Percentiles rank a stretch among this genome's conserved stretches.
These are phyloP conservation scores for Temnopleurus reevesii DNA, from an alignment of 53 echinoderm and acorn worm species.

Conservation along the genomic window DNA sequence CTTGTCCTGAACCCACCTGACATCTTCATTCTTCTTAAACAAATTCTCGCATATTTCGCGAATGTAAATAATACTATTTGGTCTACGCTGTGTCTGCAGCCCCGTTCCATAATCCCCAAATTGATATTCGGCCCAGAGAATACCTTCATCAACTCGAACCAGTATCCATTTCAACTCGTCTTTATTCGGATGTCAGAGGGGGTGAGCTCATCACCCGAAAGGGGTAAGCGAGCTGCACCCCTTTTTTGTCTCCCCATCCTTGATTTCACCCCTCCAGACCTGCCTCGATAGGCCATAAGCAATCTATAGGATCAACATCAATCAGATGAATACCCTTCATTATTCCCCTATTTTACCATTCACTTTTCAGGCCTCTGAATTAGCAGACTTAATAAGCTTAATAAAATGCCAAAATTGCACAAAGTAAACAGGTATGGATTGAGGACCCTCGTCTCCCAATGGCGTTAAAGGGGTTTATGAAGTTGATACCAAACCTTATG, in stretches of 20 bases:
- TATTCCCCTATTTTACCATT: conserved; percentile 7
- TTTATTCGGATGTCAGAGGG: not conserved
- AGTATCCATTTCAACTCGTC: conserved; percentile 9
- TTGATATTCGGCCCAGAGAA: not conserved
- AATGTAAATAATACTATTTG: conserved; percentile 35
- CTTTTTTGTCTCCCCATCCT: not conserved
- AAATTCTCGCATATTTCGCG: not conserved
- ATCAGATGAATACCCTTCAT: conserved; percentile 20
- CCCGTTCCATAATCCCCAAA: not conserved
- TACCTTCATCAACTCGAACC: conserved; percentile 23
- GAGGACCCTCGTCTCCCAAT: not conserved
- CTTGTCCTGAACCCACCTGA: too few species aligned
- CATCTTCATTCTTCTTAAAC: conserved; percentile 21
- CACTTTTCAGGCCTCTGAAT: conserved; percentile 35
- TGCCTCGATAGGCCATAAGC: not conserved
- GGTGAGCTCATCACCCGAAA: not conserved
- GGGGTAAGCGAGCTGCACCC: not conserved
- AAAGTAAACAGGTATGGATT: conserved; percentile 30
- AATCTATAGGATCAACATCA: conserved; percentile 6
- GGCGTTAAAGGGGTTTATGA: conserved; percentile 10
- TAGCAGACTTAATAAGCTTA: conserved; percentile 53
- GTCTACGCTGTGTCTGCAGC: conserved; percentile 13
- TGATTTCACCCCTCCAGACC: conserved; percentile 39
- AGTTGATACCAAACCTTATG: not conserved
- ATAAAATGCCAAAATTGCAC: conserved; percentile 45